These are phyloP conservation scores for Pipa parva DNA, from an alignment of 2,113 vertebrate genomes.

Conservation along the genomic window DNA sequence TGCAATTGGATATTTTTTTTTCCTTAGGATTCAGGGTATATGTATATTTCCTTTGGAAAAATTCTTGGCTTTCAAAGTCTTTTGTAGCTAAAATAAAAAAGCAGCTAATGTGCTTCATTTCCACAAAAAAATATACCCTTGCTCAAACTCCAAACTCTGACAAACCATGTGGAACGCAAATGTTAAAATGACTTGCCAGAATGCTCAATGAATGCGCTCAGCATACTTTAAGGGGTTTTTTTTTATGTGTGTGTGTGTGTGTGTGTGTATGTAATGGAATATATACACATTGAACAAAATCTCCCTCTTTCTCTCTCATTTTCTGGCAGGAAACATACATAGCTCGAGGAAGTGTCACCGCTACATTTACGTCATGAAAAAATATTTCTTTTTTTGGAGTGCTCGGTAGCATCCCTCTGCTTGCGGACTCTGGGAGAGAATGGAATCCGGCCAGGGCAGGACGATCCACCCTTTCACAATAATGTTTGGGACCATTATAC, in stretches of 20 bases:
- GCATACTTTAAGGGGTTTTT: background rate
- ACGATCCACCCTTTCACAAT: background rate
- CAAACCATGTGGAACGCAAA: slow-evolving; percentile 45
- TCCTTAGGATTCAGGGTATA: too few relatives aligned
- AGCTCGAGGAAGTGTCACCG: slow-evolving; percentile 44
- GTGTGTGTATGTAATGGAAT: slow-evolving; percentile 12
- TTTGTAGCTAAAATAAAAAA: slow-evolving; percentile 66
- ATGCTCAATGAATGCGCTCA: background rate
- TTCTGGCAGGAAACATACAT: slow-evolving; percentile 52
- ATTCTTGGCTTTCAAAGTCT: slow-evolving; percentile 61
- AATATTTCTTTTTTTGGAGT: slow-evolving; percentile 55
- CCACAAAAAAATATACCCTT: slow-evolving; percentile 42
- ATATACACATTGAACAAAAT: slow-evolving; percentile 20
- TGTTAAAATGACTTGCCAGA: background rate
- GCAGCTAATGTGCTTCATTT: slow-evolving; percentile 48
- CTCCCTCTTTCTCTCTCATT: slow-evolving; percentile 33
- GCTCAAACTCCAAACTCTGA: slow-evolving; percentile 31
- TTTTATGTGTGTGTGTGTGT: background rate
- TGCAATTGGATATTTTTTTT: too few relatives aligned
- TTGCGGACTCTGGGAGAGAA: slow-evolving; percentile 51
- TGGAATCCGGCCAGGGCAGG: background rate
- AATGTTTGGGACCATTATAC: background rate
- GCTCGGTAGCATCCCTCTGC: slow-evolving; percentile 42
- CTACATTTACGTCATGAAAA: slow-evolving; percentile 51
- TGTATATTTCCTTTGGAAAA: slow-evolving; percentile 1